Base-by-base conservation (phyloP, 1,140 invertebrate species). In the Idris sp. region DNA sequence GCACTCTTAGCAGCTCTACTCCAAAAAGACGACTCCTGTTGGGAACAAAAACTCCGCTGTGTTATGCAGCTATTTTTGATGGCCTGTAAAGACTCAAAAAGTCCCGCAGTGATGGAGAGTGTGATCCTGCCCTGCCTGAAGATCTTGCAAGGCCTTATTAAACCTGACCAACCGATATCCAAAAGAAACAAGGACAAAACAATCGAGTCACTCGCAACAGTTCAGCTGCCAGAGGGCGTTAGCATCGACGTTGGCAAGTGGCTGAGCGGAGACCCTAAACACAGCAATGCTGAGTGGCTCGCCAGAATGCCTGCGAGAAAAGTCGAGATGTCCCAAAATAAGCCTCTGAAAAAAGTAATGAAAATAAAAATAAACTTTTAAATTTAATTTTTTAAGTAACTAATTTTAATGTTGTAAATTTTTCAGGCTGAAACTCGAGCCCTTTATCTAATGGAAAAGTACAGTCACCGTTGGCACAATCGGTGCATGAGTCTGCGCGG, bases 21-120 rank as follows among this genome's bases (percentile, higher is more conserved):
- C 0, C 93, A 96, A 73, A 95, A 96, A 72, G 95, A 98, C 80
- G 97, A 99, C 78, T 92, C 93, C 0, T 98, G 97, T 83, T 99
- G 97, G 97, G 97, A 98, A 84, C 92, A 94, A 51, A 94, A 97
- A 81, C 86, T 98, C 0, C 91, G 95, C 30, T 96, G 95, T 80
- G 93, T 98, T 13, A 94, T 98, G 88, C 90, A 93, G 49, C 83
- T 97, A 16, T 97, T 96, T 79, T 82, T 95, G 31, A 92, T 93
- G 87, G 92, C 90, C 49, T 95, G 89, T 72, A 90, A 91, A 76
- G 91, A 92, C 74, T 91, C 89, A 0, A 91, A 90, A 62, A 93
- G 90, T 81, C 92, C 94, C 1, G 89, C 92, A 8, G 91, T 95
- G 0, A 92, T 94, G 89, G 93, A 95, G 76, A 91, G 90, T 31